Conservation (phyloP, 2,113 vertebrate species). For the Camelus bactrianus region DNA sequence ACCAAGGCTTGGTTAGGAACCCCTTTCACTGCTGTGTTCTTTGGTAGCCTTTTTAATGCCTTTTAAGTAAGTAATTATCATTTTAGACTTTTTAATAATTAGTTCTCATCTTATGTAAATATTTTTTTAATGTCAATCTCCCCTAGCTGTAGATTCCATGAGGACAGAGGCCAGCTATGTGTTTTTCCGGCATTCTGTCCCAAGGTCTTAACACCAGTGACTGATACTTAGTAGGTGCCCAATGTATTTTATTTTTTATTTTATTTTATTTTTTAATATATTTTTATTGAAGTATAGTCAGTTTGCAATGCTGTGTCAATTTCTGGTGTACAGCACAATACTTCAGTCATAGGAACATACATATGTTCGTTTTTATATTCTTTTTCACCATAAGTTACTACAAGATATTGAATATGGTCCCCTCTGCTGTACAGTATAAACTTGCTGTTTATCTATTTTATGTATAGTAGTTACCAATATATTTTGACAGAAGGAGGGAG, state of each 20-base stretch:
- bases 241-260: neutral
- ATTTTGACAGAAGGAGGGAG: neutral
- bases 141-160: neutral
- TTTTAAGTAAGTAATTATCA: neutral
- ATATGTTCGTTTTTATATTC: too few relatives aligned
- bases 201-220: neutral
- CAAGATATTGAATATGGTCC: too few relatives aligned
- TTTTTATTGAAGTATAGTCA: too few relatives aligned
- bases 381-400: too few relatives aligned
- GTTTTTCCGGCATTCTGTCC: constrained; percentile 25
- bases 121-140: neutral
- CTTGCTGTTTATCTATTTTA: too few relatives aligned
- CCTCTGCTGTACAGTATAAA: too few relatives aligned
- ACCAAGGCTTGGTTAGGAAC: neutral
- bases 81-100: neutral
- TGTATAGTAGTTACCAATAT: neutral
- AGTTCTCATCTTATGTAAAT: neutral
- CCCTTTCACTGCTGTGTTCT: neutral
- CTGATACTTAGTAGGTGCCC: neutral
- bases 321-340: too few relatives aligned
- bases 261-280: too few relatives aligned
- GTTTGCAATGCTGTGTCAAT: too few relatives aligned
- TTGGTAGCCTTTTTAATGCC: neutral
- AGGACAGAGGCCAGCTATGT: neutral
- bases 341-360: too few relatives aligned